A percentile compares a stretch with the other conserved stretches of the same genome.
phyloP scores from a whole-genome alignment of 2,797 vertebrate genomes.

The Harpagifer antarcticus region DNA sequence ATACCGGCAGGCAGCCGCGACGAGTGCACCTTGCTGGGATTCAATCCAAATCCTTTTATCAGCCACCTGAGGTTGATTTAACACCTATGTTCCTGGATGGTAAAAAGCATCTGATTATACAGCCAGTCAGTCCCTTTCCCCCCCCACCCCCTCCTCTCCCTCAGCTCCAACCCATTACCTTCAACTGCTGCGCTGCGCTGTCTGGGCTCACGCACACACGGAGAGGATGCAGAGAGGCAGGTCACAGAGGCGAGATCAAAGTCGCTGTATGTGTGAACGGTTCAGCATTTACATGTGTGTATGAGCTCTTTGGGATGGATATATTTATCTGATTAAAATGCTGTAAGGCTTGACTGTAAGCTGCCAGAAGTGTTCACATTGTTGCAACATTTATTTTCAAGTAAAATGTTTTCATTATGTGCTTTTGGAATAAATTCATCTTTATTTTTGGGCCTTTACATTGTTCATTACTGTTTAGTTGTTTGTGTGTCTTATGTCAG shows the following conservation, averaged over 20 bases:
- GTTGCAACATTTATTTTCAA: not conserved
- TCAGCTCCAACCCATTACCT: conserved; percentile 73
- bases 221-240: conserved; percentile 37
- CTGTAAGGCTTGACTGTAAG: not conserved
- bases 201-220: conserved; percentile 62
- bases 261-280: conserved; percentile 2
- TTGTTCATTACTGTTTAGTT: not conserved
- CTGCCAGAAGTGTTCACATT: not conserved
- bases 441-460: not conserved
- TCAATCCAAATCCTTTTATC: conserved; percentile 79
- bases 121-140: conserved; percentile 52
- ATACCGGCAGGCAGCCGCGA: conserved; percentile 48
- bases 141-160: conserved; percentile 40
- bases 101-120: conserved; percentile 72
- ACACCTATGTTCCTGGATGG: conserved; percentile 70
- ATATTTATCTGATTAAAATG: conserved; percentile 12
- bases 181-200: conserved; percentile 58
- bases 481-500: not conserved
- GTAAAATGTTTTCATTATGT: not conserved
- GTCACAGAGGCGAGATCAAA: conserved; percentile 60
- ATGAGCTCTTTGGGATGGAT: conserved; percentile 6
- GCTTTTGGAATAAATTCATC: not conserved
- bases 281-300: conserved; percentile 13
- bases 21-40: conserved; percentile 62
- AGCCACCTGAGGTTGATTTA: conserved; percentile 85